Conservation (phyloP, 2,888 invertebrate genomes). For the Ischnura elegans region DNA sequence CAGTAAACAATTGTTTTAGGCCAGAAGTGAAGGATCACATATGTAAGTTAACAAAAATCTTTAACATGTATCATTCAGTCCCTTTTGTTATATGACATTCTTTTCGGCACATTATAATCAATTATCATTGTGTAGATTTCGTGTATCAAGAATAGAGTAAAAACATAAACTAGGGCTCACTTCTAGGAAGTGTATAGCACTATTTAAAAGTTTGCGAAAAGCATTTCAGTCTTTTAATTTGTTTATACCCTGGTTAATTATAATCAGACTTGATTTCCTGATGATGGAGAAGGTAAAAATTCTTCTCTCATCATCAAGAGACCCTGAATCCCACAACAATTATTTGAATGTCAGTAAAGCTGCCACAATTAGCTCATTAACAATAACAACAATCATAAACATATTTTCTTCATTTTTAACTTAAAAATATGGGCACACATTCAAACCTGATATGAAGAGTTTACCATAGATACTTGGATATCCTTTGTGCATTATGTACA, state of each 20-base stretch:
- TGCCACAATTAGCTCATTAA: not conserved
- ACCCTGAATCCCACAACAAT: not conserved
- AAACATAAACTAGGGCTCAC: slow-evolving; percentile 2
- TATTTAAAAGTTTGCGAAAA: not conserved
- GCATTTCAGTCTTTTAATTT: slow-evolving; percentile 48
- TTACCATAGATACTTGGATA: not conserved
- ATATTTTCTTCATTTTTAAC: not conserved
- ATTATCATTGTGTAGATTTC: slow-evolving; percentile 34
- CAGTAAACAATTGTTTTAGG: slow-evolving; percentile 41
- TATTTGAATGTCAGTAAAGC: not conserved
- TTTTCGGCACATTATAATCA: not conserved
- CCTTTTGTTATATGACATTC: not conserved
- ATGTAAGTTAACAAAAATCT: slow-evolving; percentile 8
- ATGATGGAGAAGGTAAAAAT: not conserved
- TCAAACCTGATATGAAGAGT: slow-evolving; percentile 1
- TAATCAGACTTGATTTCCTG: not conserved
- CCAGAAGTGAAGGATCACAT: slow-evolving; percentile 40
- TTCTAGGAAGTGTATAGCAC: slow-evolving; percentile 32
- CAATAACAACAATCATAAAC: not conserved
- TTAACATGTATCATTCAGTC: slow-evolving; percentile 21
- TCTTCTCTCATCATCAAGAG: not conserved
- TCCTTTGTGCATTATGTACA: slow-evolving; percentile 32
- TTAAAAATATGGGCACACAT: not conserved
- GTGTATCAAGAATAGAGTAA: slow-evolving; percentile 59
- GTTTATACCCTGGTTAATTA: slow-evolving; percentile 54